phyloP scores from a whole-genome alignment of 2,113 vertebrate species.

The Eulemur rufifrons region DNA sequence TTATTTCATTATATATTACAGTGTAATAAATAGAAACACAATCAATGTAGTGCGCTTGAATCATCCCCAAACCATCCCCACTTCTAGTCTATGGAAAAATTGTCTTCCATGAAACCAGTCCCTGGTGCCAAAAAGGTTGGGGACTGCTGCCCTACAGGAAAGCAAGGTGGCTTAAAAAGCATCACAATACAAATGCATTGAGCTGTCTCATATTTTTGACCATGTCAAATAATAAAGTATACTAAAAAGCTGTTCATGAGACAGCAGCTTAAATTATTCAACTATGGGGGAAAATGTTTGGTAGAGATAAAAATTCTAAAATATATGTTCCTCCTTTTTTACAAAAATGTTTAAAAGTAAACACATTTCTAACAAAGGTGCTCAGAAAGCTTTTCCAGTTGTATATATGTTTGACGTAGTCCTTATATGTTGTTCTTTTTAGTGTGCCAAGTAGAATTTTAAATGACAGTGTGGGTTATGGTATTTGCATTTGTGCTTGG shows the following conservation, averaged over 20 bases:
- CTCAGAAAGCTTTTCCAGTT: conserved; percentile 44
- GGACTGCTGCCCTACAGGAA: not conserved
- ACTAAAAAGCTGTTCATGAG: not conserved
- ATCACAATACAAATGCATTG: not conserved
- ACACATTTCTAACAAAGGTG: conserved; percentile 63
- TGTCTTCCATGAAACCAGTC: too few relatives aligned
- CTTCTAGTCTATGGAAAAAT: too few relatives aligned
- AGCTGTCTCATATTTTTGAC: not conserved
- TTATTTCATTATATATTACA: too few relatives aligned
- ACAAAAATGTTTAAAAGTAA: conserved; percentile 55
- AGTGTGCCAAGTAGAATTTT: not conserved
- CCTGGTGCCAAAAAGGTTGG: too few relatives aligned
- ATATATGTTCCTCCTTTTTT: conserved; percentile 53
- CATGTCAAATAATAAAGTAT: not conserved
- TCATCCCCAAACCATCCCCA: too few relatives aligned
- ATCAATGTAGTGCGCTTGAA: too few relatives aligned
- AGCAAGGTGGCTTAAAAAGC: not conserved
- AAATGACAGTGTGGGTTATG: not conserved
- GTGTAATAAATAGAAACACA: too few relatives aligned
- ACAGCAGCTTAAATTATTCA: not conserved
- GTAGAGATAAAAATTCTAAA: conserved; percentile 51
- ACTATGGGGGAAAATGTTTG: conserved; percentile 9
- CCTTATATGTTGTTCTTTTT: not conserved
- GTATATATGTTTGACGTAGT: conserved; percentile 6
- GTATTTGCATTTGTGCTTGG: not conserved